Evolutionary conservation across 1,140 invertebrate genomes (phyloP).

Genomic region (Penaeus chinensis): DNA sequence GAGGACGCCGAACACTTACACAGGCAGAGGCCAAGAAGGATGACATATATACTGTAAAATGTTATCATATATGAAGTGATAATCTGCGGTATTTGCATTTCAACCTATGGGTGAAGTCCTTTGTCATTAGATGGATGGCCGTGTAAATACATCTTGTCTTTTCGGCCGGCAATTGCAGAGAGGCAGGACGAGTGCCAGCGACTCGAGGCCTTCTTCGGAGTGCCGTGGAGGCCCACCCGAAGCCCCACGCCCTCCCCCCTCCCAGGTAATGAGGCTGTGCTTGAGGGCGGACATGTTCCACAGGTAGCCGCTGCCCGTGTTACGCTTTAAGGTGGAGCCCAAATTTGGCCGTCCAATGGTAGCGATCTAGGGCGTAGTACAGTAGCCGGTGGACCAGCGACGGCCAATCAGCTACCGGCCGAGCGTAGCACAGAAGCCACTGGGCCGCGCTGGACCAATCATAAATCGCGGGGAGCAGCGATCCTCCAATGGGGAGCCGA

Average conservation of each 20-base stretch:
- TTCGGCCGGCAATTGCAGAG: no score
- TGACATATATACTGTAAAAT: no score
- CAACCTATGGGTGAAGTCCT: no score
- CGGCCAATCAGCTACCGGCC: conserved; percentile 52
- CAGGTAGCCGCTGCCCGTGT: conserved; percentile 41
- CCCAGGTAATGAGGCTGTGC: no score
- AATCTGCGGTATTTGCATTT: no score
- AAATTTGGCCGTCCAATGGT: conserved; percentile 50
- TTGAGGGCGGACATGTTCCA: background rate
- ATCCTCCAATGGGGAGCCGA: conserved; percentile 58
- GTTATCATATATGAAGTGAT: no score
- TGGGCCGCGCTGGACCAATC: conserved; percentile 56
- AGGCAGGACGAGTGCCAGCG: no score
- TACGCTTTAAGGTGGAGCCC: conserved; percentile 37
- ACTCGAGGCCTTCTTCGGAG: no score
- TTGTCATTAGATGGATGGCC: no score
- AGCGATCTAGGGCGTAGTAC: conserved; percentile 54
- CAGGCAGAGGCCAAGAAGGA: background rate
- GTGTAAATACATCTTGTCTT: no score
- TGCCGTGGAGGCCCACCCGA: no score
- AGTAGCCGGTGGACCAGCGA: conserved; percentile 45
- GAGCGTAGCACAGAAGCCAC: conserved; percentile 57
- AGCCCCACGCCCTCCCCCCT: no score
- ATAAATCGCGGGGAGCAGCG: conserved; percentile 59
- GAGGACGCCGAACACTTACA: background rate